Conservation (phyloP, 2,113 vertebrate genomes). For the Paramormyrops kingsleyae region DNA sequence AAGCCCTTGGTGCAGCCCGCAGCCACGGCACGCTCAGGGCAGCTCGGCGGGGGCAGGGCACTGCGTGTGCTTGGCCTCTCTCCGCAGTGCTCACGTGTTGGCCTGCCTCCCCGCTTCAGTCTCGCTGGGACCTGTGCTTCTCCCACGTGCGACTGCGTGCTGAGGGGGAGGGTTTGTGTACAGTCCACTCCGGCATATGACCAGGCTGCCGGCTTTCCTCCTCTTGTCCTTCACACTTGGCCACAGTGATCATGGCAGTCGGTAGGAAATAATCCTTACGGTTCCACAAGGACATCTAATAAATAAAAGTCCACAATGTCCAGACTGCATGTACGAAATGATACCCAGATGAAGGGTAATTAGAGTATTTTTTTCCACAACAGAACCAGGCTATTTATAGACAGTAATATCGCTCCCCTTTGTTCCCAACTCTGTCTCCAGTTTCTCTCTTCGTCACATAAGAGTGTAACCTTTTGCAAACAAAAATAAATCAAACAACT, state of each 20-base stretch:
- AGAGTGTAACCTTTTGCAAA: conserved; percentile 36
- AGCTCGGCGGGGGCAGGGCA: neutral
- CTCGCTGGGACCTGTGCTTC: neutral
- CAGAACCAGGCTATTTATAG: conserved; percentile 12
- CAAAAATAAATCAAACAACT: conserved; percentile 32
- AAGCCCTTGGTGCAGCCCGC: neutral
- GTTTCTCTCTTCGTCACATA: conserved; percentile 14
- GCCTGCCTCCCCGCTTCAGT: neutral
- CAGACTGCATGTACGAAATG: neutral
- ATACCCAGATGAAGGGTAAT: neutral
- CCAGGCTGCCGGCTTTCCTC: neutral
- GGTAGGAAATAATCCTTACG: conserved; percentile 16
- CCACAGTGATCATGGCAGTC: conserved; percentile 4
- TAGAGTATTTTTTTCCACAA: neutral
- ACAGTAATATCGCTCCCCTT: neutral
- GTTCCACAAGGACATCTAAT: neutral
- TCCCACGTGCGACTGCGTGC: neutral
- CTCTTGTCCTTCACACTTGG: conserved; percentile 18
- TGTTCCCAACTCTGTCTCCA: neutral
- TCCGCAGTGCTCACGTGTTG: conserved; percentile 12
- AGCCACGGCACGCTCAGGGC: neutral
- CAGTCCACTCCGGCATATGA: neutral
- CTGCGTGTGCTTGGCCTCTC: neutral
- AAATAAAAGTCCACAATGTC: neutral
- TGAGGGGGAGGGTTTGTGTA: neutral